Percentiles rank a stretch among this genome's conserved stretches.
phyloP scores from a whole-genome alignment of 1,140 invertebrate species.

The Drosophila bifasciata region DNA sequence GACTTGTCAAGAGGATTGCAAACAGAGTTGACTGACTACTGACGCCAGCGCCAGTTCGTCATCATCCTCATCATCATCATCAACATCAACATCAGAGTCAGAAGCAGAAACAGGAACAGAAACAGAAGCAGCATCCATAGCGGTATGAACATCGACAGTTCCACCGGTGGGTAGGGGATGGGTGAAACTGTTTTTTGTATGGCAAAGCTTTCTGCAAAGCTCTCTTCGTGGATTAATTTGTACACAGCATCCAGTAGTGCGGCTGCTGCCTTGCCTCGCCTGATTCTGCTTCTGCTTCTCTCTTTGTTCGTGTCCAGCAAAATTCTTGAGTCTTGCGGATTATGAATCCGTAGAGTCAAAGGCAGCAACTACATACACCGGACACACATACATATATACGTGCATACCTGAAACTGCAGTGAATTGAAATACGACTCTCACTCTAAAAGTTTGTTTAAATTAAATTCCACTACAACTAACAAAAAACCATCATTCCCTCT shows the following conservation, averaged over 20 bases:
- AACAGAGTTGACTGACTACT: constrained; percentile 40
- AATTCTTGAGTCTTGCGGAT: constrained; percentile 52
- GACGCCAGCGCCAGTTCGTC: constrained; percentile 42
- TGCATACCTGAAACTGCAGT: constrained; percentile 24
- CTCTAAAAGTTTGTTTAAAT: constrained; percentile 8
- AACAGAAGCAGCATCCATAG: not conserved
- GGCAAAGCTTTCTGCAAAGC: constrained; percentile 51
- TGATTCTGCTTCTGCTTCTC: not conserved
- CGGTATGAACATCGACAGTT: constrained; percentile 9
- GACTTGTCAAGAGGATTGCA: constrained; percentile 71
- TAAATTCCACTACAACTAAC: constrained; percentile 25
- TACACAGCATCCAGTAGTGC: constrained; percentile 30
- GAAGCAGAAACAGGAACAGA: no score
- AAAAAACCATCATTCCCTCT: not conserved
- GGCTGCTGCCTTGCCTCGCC: constrained; percentile 3
- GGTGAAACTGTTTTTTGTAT: constrained; percentile 53
- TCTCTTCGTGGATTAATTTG: constrained; percentile 67
- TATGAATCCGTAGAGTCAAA: constrained; percentile 50
- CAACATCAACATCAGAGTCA: constrained; percentile 7
- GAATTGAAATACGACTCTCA: constrained; percentile 9
- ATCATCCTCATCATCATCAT: no score
- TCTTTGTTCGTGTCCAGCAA: constrained; percentile 44
- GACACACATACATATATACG: no score
- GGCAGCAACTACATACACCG: constrained; percentile 6
- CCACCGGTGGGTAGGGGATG: not conserved